A percentile compares a stretch with the other conserved stretches of the same genome.
phyloP scores from a whole-genome alignment of 1,140 invertebrate genomes.

The Drosophila obscura region DNA sequence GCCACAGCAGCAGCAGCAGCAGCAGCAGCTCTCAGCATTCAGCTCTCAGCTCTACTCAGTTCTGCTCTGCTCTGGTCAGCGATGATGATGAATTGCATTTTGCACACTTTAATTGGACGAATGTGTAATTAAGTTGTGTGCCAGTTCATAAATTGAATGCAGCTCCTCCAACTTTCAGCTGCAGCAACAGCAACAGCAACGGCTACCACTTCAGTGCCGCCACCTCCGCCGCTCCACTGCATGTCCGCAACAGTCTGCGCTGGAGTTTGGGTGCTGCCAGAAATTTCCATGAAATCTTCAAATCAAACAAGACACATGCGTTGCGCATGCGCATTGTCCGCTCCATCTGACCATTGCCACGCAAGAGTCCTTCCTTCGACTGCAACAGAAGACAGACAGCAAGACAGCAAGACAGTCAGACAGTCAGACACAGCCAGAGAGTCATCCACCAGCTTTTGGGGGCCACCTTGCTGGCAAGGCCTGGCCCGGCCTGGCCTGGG shows the following conservation, averaged over 20 bases:
- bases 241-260: background rate
- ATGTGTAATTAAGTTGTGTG: slow-evolving; percentile 80
- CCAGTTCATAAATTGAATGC: slow-evolving; percentile 61
- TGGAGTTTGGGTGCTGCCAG: slow-evolving; percentile 17
- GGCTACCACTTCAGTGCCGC: background rate
- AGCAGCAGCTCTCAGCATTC: background rate
- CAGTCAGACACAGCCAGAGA: no score
- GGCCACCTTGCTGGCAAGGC: slow-evolving; percentile 44
- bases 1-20: no score
- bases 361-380: slow-evolving; percentile 36
- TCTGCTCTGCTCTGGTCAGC: slow-evolving; percentile 1
- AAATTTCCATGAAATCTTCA: slow-evolving; percentile 71
- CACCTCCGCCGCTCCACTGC: background rate
- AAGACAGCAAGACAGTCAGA: no score
- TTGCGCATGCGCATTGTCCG: slow-evolving; percentile 71
- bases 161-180: slow-evolving; percentile 7
- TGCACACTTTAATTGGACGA: slow-evolving; percentile 81
- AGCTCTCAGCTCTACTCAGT: no score
- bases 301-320: slow-evolving; percentile 81
- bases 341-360: slow-evolving; percentile 35
- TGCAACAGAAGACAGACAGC: background rate
- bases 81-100: slow-evolving; percentile 80
- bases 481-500: slow-evolving; percentile 10
- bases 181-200: slow-evolving; percentile 9
- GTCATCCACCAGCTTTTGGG: background rate